A percentile compares a stretch with the other conserved stretches of the same genome.
Evolutionary conservation across 2,113 vertebrate genomes (phyloP).

Genomic region (Cavia aperea): DNA sequence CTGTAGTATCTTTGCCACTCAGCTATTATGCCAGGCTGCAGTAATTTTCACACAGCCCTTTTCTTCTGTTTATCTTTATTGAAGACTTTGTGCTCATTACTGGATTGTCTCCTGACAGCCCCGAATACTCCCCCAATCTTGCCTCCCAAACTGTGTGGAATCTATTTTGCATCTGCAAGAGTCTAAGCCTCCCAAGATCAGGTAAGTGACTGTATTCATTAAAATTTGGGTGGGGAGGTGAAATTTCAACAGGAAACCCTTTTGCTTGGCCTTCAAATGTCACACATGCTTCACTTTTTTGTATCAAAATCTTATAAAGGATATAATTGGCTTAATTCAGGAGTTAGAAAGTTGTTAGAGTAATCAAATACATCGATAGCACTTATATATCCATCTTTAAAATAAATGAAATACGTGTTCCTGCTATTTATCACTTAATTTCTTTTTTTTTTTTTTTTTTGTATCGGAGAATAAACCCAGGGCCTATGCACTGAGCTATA

Average conservation of each 20-base stretch:
- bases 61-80: conserved; percentile 60
- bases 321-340: not conserved
- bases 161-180: conserved; percentile 84
- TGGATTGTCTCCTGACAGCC: conserved; percentile 81
- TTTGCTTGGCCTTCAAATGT: conserved; percentile 10
- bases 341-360: not conserved
- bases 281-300: not conserved
- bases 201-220: conserved; percentile 71
- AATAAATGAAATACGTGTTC: not conserved
- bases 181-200: conserved; percentile 85
- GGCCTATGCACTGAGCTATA: not conserved
- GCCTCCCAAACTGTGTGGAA: conserved; percentile 81
- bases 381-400: conserved; percentile 22
- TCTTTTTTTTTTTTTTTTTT: not conserved
- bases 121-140: conserved; percentile 84
- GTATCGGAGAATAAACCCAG: not conserved
- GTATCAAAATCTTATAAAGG: not conserved
- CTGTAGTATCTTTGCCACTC: conserved; percentile 55
- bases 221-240: not conserved
- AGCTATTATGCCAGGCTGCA: conserved; percentile 53
- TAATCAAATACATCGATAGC: not conserved
- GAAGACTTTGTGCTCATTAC: conserved; percentile 80
- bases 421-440: not conserved
- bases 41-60: conserved; percentile 60
- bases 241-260: not conserved